Evolutionary conservation across 2,888 invertebrate genomes (phyloP).

Genomic region (Amphipoea lucens): DNA sequence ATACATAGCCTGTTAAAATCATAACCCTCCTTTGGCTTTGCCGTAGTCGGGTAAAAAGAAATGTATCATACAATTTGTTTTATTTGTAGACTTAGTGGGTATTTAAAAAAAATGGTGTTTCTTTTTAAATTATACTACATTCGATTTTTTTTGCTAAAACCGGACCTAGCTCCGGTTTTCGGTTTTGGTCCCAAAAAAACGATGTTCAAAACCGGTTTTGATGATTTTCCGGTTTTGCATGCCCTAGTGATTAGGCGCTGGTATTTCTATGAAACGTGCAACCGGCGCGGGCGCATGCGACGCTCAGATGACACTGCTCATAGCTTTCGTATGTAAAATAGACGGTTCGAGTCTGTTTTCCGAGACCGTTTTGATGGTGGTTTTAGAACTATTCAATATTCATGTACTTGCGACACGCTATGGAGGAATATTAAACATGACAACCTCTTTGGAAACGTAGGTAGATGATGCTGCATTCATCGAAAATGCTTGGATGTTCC

Average conservation of each 20-base stretch:
- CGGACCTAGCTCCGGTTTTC: too few relatives aligned
- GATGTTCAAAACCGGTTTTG: too few relatives aligned
- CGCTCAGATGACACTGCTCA: slow-evolving; percentile 54
- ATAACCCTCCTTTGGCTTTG: too few relatives aligned
- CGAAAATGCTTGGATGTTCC: slow-evolving; percentile 21
- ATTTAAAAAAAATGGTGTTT: too few relatives aligned
- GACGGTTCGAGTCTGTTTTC: slow-evolving; percentile 40
- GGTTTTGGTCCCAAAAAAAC: too few relatives aligned
- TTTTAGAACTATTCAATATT: slow-evolving; percentile 48
- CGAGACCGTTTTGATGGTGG: slow-evolving; percentile 39
- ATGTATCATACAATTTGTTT: too few relatives aligned
- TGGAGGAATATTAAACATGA: slow-evolving; percentile 40
- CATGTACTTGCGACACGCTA: slow-evolving; percentile 48
- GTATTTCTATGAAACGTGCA: slow-evolving; percentile 61
- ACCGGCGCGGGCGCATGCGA: slow-evolving; percentile 45
- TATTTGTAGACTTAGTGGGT: too few relatives aligned
- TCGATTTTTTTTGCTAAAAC: too few relatives aligned
- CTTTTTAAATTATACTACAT: too few relatives aligned
- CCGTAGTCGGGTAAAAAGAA: too few relatives aligned
- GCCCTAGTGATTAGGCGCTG: slow-evolving; percentile 63
- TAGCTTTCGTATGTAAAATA: slow-evolving; percentile 59
- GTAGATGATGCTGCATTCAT: slow-evolving; percentile 19
- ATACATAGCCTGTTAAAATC: too few relatives aligned
- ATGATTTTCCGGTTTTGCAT: too few relatives aligned
- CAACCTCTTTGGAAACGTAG: slow-evolving; percentile 17